phyloP scores from a whole-genome alignment of 2,888 invertebrate species.

The Drosophila nr. medialis region DNA sequence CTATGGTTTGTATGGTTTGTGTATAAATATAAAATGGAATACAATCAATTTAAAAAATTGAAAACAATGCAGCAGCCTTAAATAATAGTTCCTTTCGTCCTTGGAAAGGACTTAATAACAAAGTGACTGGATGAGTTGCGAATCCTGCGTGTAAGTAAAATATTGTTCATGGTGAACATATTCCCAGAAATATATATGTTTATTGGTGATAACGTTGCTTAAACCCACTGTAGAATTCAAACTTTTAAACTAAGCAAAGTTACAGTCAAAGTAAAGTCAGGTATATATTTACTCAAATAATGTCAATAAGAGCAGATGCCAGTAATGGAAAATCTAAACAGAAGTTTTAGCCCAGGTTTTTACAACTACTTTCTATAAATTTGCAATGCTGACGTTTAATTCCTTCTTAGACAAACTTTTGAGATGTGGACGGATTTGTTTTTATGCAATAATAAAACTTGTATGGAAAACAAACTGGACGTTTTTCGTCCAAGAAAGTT shows the following conservation, averaged over 20 bases:
- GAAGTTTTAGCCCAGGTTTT: conserved; percentile 26
- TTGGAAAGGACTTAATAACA: too few relatives aligned
- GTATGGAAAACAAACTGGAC: conserved; percentile 16
- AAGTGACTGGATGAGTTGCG: too few relatives aligned
- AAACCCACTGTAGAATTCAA: conserved; percentile 1
- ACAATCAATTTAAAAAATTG: too few relatives aligned
- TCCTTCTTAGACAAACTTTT: conserved; percentile 32
- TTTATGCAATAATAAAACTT: conserved; percentile 16
- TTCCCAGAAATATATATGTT: background rate
- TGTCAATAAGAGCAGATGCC: conserved; percentile 10
- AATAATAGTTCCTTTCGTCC: too few relatives aligned
- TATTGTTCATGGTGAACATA: background rate
- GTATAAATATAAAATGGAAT: too few relatives aligned
- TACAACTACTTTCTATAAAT: conserved; percentile 13
- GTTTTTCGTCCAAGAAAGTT: background rate
- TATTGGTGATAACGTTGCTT: background rate
- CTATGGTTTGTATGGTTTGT: too few relatives aligned
- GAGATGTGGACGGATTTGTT: conserved; percentile 21
- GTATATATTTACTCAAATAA: conserved; percentile 19
- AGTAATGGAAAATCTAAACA: conserved; percentile 18
- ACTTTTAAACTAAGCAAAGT: background rate
- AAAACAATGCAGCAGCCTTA: too few relatives aligned
- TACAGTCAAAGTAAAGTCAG: conserved; percentile 7
- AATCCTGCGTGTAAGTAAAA: too few relatives aligned
- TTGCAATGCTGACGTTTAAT: conserved; percentile 26